Conservation (phyloP, 2,797 vertebrate species). For the Gephyroberyx darwinii region DNA sequence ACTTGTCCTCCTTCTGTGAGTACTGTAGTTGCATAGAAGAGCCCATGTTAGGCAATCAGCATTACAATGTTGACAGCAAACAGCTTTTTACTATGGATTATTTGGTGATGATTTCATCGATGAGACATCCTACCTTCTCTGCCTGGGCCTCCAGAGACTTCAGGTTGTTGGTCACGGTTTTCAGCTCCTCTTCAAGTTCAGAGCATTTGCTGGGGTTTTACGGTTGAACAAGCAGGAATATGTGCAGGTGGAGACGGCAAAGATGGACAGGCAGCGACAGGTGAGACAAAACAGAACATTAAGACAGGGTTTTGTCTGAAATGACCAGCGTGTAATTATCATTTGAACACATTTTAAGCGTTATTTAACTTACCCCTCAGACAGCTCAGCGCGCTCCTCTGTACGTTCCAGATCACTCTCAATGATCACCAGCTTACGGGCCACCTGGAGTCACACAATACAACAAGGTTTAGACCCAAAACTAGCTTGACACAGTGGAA, state of each 20-base stretch:
- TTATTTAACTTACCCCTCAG: constrained; percentile 86
- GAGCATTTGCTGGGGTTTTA: constrained; percentile 93
- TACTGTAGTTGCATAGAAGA: constrained; percentile 86
- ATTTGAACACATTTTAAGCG: neutral
- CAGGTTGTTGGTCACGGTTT: constrained; percentile 99
- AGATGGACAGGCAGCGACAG: neutral
- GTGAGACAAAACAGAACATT: neutral
- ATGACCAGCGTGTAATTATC: neutral
- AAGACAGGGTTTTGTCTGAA: neutral
- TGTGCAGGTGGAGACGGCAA: neutral
- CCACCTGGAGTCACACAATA: constrained; percentile 84
- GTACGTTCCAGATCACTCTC: constrained; percentile 97
- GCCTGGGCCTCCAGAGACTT: constrained; percentile 99
- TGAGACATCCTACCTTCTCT: constrained; percentile 88
- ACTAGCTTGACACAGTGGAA: neutral
- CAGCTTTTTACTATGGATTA: neutral
- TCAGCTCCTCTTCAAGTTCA: constrained; percentile 99
- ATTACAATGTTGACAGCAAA: neutral
- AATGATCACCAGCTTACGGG: constrained; percentile 99
- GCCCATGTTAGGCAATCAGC: constrained; percentile 18
- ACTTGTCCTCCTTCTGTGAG: constrained; percentile 98
- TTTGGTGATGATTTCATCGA: neutral
- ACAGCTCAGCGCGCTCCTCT: constrained; percentile 96
- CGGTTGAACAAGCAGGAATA: constrained; percentile 51
- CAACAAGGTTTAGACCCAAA: constrained; percentile 16